Evolutionary conservation across 2,888 invertebrate genomes (phyloP).

Genomic region (Bugulina stolonifera): DNA sequence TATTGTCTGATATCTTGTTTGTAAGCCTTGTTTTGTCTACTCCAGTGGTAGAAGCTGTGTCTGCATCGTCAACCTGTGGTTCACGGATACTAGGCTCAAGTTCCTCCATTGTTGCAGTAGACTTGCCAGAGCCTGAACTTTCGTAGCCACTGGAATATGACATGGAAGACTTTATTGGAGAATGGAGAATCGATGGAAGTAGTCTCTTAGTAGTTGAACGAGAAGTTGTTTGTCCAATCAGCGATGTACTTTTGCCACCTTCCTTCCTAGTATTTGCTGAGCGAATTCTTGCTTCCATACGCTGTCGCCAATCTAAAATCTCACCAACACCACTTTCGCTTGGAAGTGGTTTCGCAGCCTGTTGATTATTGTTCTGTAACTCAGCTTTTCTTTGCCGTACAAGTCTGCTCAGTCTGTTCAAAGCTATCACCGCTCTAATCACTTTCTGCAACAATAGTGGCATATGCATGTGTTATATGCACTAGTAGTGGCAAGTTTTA

Average conservation of each 20-base stretch:
- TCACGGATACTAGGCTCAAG: too few species aligned
- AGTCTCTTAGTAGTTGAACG: background rate
- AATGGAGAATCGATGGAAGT: background rate
- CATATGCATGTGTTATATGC: background rate
- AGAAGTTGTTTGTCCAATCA: background rate
- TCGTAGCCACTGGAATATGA: constrained; percentile 19
- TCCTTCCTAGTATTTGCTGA: background rate
- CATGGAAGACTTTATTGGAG: background rate
- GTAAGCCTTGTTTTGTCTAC: too few species aligned
- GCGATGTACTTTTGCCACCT: background rate
- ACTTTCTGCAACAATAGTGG: constrained; percentile 7
- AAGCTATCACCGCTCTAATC: constrained; percentile 10
- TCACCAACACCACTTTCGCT: background rate
- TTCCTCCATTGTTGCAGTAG: constrained; percentile 3
- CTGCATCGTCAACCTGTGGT: too few species aligned
- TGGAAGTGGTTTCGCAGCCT: background rate
- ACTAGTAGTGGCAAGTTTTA: too few species aligned
- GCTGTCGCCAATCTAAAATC: background rate
- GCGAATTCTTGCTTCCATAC: background rate
- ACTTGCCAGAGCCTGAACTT: constrained; percentile 5
- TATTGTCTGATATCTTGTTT: too few species aligned
- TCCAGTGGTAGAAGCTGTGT: too few species aligned
- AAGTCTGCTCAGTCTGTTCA: background rate
- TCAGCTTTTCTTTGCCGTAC: background rate
- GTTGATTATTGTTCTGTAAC: background rate